Evolutionary conservation across 2,797 vertebrate species (phyloP).

Genomic region (Botia almorhae): DNA sequence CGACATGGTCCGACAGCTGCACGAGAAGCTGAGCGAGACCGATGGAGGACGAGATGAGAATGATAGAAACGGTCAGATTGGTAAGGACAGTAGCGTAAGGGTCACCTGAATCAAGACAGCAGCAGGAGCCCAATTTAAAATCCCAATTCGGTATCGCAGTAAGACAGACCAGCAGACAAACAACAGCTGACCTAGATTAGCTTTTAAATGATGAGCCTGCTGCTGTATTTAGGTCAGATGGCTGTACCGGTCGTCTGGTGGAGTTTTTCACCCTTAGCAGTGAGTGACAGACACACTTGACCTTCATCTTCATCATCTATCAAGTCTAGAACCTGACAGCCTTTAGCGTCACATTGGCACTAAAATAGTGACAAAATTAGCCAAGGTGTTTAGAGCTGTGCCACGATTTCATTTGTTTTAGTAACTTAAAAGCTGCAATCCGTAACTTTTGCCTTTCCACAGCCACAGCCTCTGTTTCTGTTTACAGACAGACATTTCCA

Average conservation of each 20-base stretch:
- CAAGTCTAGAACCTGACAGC: slow-evolving; percentile 2
- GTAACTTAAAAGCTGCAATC: no score
- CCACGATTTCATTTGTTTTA: neutral
- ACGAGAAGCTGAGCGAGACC: slow-evolving; percentile 89
- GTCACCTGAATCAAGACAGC: slow-evolving; percentile 9
- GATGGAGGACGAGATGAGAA: slow-evolving; percentile 86
- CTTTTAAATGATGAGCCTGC: slow-evolving; percentile 24
- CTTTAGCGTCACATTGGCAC: slow-evolving; percentile 23
- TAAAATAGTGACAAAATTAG: neutral
- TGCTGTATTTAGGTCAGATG: slow-evolving; percentile 39
- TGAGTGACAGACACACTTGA: slow-evolving; percentile 34
- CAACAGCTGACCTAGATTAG: slow-evolving; percentile 32
- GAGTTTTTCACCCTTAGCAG: neutral
- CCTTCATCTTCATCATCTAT: slow-evolving; percentile 15
- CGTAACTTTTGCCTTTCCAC: no score
- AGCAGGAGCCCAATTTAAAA: slow-evolving; percentile 21
- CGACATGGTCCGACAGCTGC: slow-evolving; percentile 89
- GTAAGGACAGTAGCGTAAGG: slow-evolving; percentile 65
- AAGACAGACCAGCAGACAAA: slow-evolving; percentile 7
- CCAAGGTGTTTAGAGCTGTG: slow-evolving; percentile 4
- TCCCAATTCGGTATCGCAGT: neutral
- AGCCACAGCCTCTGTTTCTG: no score
- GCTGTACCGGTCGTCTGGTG: neutral
- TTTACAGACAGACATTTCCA: no score
- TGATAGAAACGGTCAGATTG: slow-evolving; percentile 89